A percentile compares a stretch with the other conserved stretches of the same genome.
Evolutionary conservation across 2,113 vertebrate species (phyloP).

Genomic region (Picathartes gymnocephalus): DNA sequence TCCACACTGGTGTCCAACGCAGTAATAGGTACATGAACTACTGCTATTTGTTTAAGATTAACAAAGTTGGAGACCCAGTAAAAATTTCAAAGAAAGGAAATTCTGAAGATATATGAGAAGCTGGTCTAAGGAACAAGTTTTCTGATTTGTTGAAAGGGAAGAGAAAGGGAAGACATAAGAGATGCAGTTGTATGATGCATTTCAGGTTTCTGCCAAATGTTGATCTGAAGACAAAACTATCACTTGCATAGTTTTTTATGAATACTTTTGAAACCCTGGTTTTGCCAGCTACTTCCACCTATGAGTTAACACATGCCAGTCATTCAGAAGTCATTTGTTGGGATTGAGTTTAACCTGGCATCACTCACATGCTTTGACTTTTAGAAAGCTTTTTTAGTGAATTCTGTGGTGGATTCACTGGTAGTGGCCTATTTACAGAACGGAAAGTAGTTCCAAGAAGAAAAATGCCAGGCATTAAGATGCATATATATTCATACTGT

Average conservation of each 20-base stretch:
- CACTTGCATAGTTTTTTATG: background rate
- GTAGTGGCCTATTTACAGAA: background rate
- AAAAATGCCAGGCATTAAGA: background rate
- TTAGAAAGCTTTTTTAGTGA: background rate
- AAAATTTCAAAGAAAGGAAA: background rate
- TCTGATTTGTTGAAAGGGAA: background rate
- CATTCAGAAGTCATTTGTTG: background rate
- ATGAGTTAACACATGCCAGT: background rate
- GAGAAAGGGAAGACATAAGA: background rate
- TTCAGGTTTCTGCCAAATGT: background rate
- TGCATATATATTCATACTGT: slow-evolving; percentile 18
- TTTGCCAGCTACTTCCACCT: background rate
- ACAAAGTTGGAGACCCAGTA: background rate
- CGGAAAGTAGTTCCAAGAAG: background rate
- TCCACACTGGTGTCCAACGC: background rate
- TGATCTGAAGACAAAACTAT: background rate
- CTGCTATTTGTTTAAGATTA: background rate
- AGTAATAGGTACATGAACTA: background rate
- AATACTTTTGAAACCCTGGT: background rate
- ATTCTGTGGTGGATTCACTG: background rate
- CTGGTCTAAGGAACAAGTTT: background rate
- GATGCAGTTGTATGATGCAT: background rate
- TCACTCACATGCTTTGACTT: background rate
- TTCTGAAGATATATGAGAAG: background rate
- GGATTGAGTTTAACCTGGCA: background rate